phyloP scores from a whole-genome alignment of 2,113 vertebrate genomes.

The Calyptomena viridis region DNA sequence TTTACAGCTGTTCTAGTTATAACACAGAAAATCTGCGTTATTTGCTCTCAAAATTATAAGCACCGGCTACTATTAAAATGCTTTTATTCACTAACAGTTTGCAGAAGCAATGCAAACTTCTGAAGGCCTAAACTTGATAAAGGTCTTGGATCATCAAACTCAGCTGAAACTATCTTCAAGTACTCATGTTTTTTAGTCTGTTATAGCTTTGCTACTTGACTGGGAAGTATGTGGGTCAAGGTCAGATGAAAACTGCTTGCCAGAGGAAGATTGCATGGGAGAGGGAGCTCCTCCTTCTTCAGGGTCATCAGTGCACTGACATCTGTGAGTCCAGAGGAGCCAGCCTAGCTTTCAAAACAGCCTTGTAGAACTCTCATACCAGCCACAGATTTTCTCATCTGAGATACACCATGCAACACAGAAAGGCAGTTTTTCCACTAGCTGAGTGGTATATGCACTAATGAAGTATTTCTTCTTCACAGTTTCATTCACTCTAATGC shows the following conservation, averaged over 20 bases:
- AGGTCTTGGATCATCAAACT: background rate
- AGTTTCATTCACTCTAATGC: background rate
- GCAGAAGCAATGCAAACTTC: background rate
- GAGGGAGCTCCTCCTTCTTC: background rate
- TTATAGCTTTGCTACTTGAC: background rate
- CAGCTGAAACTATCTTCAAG: background rate
- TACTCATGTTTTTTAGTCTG: rapidly evolving
- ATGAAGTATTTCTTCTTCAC: background rate
- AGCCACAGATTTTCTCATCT: background rate
- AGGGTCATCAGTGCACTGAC: background rate
- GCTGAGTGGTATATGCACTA: background rate
- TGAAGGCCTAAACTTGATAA: background rate
- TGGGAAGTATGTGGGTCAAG: background rate
- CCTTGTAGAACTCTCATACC: background rate
- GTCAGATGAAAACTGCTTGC: background rate
- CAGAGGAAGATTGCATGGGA: background rate
- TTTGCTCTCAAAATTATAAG: background rate
- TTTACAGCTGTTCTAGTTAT: background rate
- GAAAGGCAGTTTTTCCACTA: background rate
- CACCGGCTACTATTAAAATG: background rate
- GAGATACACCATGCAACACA: background rate
- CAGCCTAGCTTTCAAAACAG: background rate
- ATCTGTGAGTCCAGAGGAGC: background rate
- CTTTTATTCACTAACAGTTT: background rate
- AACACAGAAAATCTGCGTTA: background rate